A percentile compares a stretch with the other conserved stretches of the same genome.
Evolutionary conservation across 2,113 vertebrate genomes (phyloP).

Genomic region (rabbit (Oryctolagus cuniculus)): mOryCun1.1 NC_091432.1:49496501-49497000

Average conservation of each 20-base stretch:
- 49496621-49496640: background rate
- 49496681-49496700: background rate
- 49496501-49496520: background rate
- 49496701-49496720: background rate
- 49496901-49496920: background rate
- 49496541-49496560: background rate
- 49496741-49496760: background rate
- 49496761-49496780: slow-evolving; percentile 5
- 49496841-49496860: slow-evolving; percentile 63
- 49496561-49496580: background rate
- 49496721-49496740: background rate
- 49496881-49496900: background rate
- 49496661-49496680: background rate
- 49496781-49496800: background rate
- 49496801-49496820: background rate
- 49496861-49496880: background rate
- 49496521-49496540: background rate
- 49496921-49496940: background rate
- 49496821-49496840: slow-evolving; percentile 69
- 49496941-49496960: background rate
- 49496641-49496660: background rate
- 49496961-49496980: background rate
- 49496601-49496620: background rate
- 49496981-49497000: background rate
- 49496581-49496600: background rate